These are phyloP conservation scores for Pterostichus niger DNA, from an alignment of 2,888 invertebrate genomes.

Conservation along the genomic window DNA sequence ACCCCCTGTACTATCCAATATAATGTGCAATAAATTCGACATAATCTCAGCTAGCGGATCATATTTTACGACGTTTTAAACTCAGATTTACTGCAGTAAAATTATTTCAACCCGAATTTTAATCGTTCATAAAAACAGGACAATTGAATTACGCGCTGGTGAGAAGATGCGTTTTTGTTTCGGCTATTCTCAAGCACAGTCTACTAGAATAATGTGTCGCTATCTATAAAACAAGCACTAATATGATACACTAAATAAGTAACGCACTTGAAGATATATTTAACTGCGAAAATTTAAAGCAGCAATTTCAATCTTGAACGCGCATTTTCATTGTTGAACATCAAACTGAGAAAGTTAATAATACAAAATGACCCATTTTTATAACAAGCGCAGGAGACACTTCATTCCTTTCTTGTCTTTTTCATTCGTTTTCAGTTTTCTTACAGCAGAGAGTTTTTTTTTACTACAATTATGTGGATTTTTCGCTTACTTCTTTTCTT, in stretches of 20 bases:
- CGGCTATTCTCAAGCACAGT: background rate
- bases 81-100: conserved; percentile 4
- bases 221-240: background rate
- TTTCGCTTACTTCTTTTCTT: too few relatives aligned
- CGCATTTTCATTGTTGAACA: background rate
- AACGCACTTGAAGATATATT: conserved; percentile 28
- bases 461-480: too few relatives aligned
- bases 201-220: background rate
- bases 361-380: too few relatives aligned
- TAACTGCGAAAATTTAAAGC: conserved; percentile 18
- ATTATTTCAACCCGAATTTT: conserved; percentile 15
- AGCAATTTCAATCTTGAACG: background rate
- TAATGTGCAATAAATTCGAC: conserved; percentile 2
- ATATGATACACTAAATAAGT: background rate
- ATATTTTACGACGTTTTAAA: conserved; percentile 23
- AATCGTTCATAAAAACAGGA: conserved; percentile 49
- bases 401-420: too few relatives aligned
- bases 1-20: background rate
- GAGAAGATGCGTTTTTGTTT: conserved; percentile 13
- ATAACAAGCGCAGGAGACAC: too few relatives aligned
- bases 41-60: conserved; percentile 1
- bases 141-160: conserved; percentile 32
- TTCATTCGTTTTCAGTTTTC: too few relatives aligned
- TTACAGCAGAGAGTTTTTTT: too few relatives aligned
- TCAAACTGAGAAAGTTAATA: too few relatives aligned